phyloP scores from a whole-genome alignment of 2,797 vertebrate species.

The Manis crassicaudata region DNA sequence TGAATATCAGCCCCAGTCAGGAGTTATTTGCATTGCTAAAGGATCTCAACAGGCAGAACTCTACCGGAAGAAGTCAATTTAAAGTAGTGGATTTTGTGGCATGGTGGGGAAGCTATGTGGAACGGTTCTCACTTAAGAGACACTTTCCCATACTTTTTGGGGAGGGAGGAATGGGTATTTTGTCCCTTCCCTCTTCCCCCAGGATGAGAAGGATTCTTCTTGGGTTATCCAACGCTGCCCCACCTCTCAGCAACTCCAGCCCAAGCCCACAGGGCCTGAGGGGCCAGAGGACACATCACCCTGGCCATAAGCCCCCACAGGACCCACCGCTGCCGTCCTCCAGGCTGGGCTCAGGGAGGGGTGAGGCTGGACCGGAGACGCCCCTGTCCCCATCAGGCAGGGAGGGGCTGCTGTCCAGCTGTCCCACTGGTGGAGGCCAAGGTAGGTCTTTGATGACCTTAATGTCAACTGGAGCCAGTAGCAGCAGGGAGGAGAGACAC shows the following conservation, averaged over 20 bases:
- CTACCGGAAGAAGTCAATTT: neutral
- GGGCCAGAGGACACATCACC: constrained; percentile 16
- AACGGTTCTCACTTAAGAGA: neutral
- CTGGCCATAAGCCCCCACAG: constrained; percentile 69
- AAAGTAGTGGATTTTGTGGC: neutral
- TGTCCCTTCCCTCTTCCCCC: neutral
- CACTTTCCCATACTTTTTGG: neutral
- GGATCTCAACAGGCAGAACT: neutral
- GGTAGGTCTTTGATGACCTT: constrained; percentile 99
- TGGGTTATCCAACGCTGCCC: neutral
- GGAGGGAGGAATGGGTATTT: neutral
- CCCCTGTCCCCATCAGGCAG: constrained; percentile 90
- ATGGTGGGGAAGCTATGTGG: neutral
- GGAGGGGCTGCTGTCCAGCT: constrained; percentile 93
- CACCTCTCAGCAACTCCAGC: neutral
- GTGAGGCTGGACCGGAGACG: constrained; percentile 89
- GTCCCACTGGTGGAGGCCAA: constrained; percentile 98
- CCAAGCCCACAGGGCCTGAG: neutral
- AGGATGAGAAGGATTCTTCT: neutral
- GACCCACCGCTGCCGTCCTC: constrained; percentile 97
- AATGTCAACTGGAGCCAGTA: constrained; percentile 95
- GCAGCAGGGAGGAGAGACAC: constrained; percentile 65
- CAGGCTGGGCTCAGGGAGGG: constrained; percentile 85
- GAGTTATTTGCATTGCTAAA: neutral
- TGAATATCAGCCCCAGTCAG: neutral